These are phyloP conservation scores for Engystomops pustulosus DNA, from an alignment of 2,113 vertebrate species.

Conservation along the genomic window DNA sequence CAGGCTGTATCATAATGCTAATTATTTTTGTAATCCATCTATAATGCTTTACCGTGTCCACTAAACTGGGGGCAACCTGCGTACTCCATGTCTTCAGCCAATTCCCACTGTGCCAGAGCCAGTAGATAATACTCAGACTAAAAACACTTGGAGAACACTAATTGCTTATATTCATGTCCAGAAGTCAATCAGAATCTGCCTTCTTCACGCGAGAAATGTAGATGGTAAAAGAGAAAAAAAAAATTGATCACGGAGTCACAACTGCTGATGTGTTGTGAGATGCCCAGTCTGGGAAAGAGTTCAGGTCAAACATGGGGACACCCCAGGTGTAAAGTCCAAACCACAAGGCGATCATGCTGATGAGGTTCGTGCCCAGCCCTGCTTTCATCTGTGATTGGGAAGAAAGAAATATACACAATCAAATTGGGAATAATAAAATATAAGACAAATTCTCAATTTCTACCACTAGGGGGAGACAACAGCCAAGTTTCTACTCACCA, in stretches of 20 bases:
- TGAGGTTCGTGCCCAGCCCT: conserved; percentile 53
- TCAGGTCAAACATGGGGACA: conserved; percentile 54
- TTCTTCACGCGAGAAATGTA: conserved; percentile 4
- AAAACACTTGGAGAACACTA: neutral
- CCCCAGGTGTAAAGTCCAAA: conserved; percentile 54
- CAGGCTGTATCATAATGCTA: neutral
- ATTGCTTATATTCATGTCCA: neutral
- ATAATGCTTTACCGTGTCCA: neutral
- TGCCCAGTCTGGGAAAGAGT: conserved; percentile 50
- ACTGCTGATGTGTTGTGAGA: conserved; percentile 34
- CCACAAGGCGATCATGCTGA: conserved; percentile 51
- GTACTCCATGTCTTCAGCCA: neutral
- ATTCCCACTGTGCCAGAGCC: neutral
- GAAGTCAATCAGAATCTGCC: conserved; percentile 1
- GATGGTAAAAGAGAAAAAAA: too few species aligned
- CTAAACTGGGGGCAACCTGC: neutral
- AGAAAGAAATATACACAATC: too few species aligned
- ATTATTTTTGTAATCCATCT: neutral
- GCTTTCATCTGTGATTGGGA: conserved; percentile 48
- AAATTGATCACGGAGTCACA: neutral
- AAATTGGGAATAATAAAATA: neutral
- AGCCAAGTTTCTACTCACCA: conserved; percentile 22
- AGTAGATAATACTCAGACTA: neutral
- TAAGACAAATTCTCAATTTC: neutral
- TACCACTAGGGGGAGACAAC: neutral